phyloP scores from a whole-genome alignment of 2,113 vertebrate species.

The Panthera tigris region DNA sequence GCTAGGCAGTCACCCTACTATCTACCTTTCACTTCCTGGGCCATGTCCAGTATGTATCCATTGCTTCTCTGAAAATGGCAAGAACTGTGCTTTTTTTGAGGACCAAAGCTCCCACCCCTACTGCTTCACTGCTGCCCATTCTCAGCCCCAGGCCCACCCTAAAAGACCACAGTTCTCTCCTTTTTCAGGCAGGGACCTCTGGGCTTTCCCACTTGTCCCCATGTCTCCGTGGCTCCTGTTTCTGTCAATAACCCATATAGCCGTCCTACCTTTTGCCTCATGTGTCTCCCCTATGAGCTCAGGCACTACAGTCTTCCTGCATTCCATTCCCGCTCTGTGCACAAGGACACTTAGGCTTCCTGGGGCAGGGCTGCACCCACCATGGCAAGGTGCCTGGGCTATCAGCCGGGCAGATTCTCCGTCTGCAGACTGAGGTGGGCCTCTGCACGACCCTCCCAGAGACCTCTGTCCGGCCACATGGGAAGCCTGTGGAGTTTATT shows the following conservation, averaged over 20 bases:
- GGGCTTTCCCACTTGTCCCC: neutral
- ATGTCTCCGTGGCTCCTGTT: neutral
- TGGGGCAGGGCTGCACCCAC: no score
- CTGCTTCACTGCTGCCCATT: neutral
- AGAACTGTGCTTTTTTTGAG: neutral
- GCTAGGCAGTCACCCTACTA: neutral
- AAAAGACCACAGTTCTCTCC: neutral
- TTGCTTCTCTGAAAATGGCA: neutral
- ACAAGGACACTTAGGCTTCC: neutral
- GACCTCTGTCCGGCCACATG: neutral
- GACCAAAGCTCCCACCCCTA: neutral
- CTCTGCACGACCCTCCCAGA: neutral
- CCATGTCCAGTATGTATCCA: neutral
- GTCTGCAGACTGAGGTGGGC: neutral
- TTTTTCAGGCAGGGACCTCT: neutral
- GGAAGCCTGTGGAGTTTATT: neutral
- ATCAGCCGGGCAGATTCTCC: no score
- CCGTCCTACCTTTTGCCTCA: neutral
- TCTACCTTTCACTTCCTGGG: neutral
- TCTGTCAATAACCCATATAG: neutral
- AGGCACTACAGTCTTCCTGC: no score
- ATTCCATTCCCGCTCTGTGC: neutral
- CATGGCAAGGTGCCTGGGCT: neutral
- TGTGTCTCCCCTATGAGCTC: neutral
- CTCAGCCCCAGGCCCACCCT: neutral